Conservation (phyloP, 2,888 invertebrate species). For the Eupeodes latifasciatus region DNA sequence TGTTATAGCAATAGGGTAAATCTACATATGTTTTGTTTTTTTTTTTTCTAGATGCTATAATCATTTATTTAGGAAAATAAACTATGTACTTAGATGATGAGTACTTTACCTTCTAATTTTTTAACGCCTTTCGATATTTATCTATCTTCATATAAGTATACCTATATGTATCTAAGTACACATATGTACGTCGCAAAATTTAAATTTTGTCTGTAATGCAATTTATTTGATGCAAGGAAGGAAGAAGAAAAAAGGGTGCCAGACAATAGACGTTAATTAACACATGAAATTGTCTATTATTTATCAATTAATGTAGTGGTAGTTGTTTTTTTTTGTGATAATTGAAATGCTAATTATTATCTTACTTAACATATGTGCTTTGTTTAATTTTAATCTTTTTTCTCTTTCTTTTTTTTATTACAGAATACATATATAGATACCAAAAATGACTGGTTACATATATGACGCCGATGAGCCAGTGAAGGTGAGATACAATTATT, state of each 20-base stretch:
- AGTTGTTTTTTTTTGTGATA: conserved; percentile 17
- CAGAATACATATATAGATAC: conserved; percentile 69
- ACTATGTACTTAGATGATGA: too few species aligned
- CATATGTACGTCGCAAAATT: neutral
- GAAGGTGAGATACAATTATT: conserved; percentile 64
- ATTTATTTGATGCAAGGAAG: conserved; percentile 18
- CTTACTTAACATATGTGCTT: conserved; percentile 40
- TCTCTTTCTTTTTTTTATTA: conserved; percentile 40
- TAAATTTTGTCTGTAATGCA: conserved; percentile 21
- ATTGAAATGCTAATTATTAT: conserved; percentile 44
- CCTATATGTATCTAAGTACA: neutral
- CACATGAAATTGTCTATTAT: conserved; percentile 60
- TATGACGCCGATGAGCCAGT: conserved; percentile 76
- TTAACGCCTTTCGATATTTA: conserved; percentile 24
- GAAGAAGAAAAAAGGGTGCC: neutral
- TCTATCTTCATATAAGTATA: neutral
- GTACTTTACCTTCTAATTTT: conserved; percentile 31
- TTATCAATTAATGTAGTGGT: conserved; percentile 51
- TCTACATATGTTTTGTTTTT: too few species aligned
- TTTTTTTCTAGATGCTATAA: neutral
- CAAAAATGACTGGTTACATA: conserved; percentile 75
- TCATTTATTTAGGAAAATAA: conserved; percentile 11
- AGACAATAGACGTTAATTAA: conserved; percentile 50
- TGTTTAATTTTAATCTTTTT: conserved; percentile 4
- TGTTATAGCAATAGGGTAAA: conserved; percentile 10